Base-by-base conservation (phyloP, 1,140 invertebrate genomes). In the Babylonia areolata region DNA sequence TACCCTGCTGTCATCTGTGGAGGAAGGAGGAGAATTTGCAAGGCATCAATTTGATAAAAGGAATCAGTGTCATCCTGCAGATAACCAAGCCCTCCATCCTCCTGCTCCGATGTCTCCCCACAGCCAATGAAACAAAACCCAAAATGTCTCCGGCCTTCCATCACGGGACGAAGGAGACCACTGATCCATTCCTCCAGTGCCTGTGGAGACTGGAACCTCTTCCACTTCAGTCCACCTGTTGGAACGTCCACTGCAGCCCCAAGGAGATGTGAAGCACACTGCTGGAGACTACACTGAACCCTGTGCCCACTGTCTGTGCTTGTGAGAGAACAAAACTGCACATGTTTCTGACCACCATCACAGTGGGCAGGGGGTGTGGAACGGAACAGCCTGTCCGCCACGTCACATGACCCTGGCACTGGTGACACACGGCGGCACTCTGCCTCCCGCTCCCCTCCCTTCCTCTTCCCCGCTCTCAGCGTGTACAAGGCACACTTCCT, bases 1-100 rank as follows among this genome's bases (percentile, higher is more conserved):
- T 46, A 40, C 23, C 5, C 42, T 40, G 31, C 31, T 37, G n/a
- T 23, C 37, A 88, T 2, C 37, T 75, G n/a, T 37, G 89, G 90
- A 54, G 91, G 91, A 23, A 92, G 81, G 31, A 88, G 69, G 15
- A 92, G 77, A n/a, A 92, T 51, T 75, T 92, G 91, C 37, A 87
- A 81, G 3, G 46, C 64, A 81, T 64, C 75, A 71, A 46, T 37
- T 51, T 73, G n/a, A 77, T 17, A 35, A 20, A 86, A 31, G 31
- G 81, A 42, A 46, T 81, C 37, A 40, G 87, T 40, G 82, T 84
- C 17, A 79, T 85, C 33, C 5, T 79, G 46, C 54, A 75, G 83
- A 20, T 81, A 81, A 35, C n/a, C n/a, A n/a, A n/a, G n/a, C n/a
- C 39, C 33, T 9, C 15, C 31, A 33, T 84, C 85, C 39, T 1